Conservation (phyloP, 2,888 invertebrate species). For the Sussaba pulchella region DNA sequence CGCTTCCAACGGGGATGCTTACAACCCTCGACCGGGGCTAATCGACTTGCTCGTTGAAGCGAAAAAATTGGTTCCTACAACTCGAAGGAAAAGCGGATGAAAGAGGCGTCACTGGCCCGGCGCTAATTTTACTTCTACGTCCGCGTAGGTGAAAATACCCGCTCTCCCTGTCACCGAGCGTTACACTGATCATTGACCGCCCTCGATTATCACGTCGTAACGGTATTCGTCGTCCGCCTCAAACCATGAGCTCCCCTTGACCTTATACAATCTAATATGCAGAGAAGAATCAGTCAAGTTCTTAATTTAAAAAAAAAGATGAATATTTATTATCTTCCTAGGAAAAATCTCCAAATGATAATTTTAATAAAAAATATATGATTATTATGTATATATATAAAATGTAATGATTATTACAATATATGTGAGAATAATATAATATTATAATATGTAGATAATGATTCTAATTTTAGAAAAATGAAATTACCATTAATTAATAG, state of each 20-base stretch:
- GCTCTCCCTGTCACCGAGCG: conserved; percentile 31
- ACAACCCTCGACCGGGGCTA: conserved; percentile 39
- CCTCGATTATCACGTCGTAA: conserved; percentile 55
- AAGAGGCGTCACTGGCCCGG: conserved; percentile 57
- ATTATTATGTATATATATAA: too few relatives aligned
- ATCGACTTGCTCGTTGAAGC: conserved; percentile 67
- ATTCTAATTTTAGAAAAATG: too few relatives aligned
- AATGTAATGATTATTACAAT: too few relatives aligned
- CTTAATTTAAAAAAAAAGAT: too few relatives aligned
- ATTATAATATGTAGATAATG: too few relatives aligned
- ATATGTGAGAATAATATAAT: too few relatives aligned
- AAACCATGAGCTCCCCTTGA: background rate
- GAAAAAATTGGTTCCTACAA: conserved; percentile 62
- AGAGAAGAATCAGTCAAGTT: background rate
- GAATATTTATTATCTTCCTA: too few relatives aligned
- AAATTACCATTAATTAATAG: too few relatives aligned
- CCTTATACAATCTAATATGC: conserved; percentile 11
- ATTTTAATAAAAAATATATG: too few relatives aligned
- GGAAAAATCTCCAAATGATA: too few relatives aligned
- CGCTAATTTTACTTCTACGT: conserved; percentile 61
- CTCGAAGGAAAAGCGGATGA: conserved; percentile 16
- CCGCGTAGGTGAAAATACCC: conserved; percentile 26
- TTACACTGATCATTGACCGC: conserved; percentile 35
- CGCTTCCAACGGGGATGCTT: background rate
- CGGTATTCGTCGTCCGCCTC: conserved; percentile 6